phyloP scores from a whole-genome alignment of 2,113 vertebrate species.

The Nicator chloris region DNA sequence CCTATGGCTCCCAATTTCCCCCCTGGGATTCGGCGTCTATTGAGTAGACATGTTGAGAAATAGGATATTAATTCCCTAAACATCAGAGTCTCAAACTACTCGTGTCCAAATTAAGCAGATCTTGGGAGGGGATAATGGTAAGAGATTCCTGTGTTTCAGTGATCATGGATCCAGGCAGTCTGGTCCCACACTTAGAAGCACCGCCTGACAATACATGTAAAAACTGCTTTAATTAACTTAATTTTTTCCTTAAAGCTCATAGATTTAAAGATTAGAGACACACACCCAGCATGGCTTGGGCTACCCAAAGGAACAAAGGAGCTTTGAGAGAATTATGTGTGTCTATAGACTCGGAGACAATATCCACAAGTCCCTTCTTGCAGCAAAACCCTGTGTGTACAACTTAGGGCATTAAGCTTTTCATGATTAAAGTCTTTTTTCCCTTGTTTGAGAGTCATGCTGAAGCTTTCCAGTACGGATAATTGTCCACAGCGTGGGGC shows the following conservation, averaged over 20 bases:
- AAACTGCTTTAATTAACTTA: background rate
- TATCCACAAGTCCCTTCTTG: conserved; percentile 50
- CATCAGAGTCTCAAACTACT: background rate
- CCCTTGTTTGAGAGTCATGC: background rate
- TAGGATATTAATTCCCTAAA: background rate
- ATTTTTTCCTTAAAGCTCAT: conserved; percentile 10
- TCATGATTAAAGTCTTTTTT: background rate
- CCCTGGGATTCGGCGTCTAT: background rate
- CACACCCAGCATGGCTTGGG: background rate
- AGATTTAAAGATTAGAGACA: conserved; percentile 41
- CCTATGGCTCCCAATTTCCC: background rate
- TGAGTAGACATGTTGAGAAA: background rate
- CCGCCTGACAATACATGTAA: fast-evolving
- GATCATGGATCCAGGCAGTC: background rate
- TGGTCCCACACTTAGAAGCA: background rate
- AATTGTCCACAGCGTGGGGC: background rate
- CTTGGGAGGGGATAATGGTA: background rate
- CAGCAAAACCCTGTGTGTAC: background rate
- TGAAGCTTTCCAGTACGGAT: background rate
- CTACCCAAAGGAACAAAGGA: conserved; percentile 21
- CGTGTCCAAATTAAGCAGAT: background rate
- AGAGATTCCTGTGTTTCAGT: background rate
- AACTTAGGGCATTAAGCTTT: background rate
- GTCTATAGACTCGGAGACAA: background rate
- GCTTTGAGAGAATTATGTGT: background rate